Evolutionary conservation across 2,113 vertebrate genomes (phyloP), one percentile per base, ranked within the genome.

Genomic region (Passer montanus): DNA sequence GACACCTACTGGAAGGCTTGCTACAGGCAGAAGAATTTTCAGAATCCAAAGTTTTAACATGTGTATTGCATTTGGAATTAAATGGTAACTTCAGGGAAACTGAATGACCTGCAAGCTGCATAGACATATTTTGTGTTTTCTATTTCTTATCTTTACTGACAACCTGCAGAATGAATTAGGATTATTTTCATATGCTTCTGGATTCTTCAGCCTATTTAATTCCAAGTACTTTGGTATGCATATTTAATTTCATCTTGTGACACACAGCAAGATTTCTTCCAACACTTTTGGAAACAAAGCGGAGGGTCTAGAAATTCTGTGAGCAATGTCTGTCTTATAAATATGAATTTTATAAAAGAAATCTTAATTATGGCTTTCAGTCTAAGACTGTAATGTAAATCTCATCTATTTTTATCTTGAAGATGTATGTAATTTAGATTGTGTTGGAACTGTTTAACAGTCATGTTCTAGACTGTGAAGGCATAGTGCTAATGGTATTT

Each of bases 391-490:
- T 21, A 58, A 60, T 72, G 26, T 79, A 69, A 68, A 49, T 53
- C 6, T 83, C 23, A 66, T 46, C 4, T 10, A 15, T 63, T 66
- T 77, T 72, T 50, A 72, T 59, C 84, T 43, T 77, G 50, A 70
- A 74, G 20, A 53, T 2, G 63, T 84, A n/a, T 11, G 12, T 24
- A 80, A 55, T 56, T 15, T 49, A 26, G 21, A 20, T 47, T 28
- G 13, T 60, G 6, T 11, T 72, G 43, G 21, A 94, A 24, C 15
- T 64, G 6, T 11, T 74, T 64, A 49, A 55, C 41, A 47, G 8
- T 43, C 0, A 0, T n/a, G 23, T 67, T 28, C 26, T 69, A 68
- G 26, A 30, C 16, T 37, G 3, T 37, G 31, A 63, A 74, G 12
- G 55, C 20, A 33, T 15, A 72, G 66, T 90, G 35, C 17, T 87